phyloP scores from a whole-genome alignment of 2,888 invertebrate genomes.

The Pandemis heparana region DNA sequence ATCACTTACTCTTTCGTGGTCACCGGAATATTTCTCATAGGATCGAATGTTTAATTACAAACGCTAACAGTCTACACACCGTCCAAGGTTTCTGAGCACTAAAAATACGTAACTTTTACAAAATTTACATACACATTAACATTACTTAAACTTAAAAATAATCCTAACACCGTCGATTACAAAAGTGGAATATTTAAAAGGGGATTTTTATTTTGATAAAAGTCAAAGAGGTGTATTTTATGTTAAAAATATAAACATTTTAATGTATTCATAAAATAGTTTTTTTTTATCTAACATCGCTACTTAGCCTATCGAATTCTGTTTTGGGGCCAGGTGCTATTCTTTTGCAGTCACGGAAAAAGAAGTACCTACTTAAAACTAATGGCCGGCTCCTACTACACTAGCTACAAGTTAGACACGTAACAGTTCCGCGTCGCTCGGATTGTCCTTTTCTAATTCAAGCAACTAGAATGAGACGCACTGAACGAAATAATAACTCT shows the following conservation, averaged over 20 bases:
- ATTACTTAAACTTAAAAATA: slow-evolving; percentile 55
- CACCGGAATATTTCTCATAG: slow-evolving; percentile 49
- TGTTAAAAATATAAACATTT: slow-evolving; percentile 68
- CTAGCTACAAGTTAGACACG: not conserved
- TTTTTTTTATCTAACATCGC: slow-evolving; percentile 58
- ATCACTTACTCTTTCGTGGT: slow-evolving; percentile 66
- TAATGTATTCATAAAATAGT: slow-evolving; percentile 65
- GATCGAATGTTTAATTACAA: slow-evolving; percentile 29
- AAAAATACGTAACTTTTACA: slow-evolving; percentile 68
- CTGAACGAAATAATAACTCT: not conserved
- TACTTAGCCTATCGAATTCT: slow-evolving; percentile 51
- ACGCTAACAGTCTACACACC: slow-evolving; percentile 44
- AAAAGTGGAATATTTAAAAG: slow-evolving; percentile 43
- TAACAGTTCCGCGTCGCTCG: not conserved
- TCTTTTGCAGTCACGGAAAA: slow-evolving; percentile 50
- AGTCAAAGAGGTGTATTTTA: slow-evolving; percentile 50
- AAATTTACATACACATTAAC: slow-evolving; percentile 73
- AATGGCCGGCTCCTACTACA: slow-evolving; percentile 29
- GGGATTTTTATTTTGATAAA: slow-evolving; percentile 29
- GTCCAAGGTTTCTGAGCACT: slow-evolving; percentile 46
- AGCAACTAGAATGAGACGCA: not conserved
- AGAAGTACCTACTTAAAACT: slow-evolving; percentile 28
- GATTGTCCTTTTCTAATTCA: not conserved
- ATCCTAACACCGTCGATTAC: slow-evolving; percentile 61
- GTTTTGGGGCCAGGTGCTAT: slow-evolving; percentile 58